phyloP scores from a whole-genome alignment of 2,113 vertebrate species.

The Pseudonaja textilis region DNA sequence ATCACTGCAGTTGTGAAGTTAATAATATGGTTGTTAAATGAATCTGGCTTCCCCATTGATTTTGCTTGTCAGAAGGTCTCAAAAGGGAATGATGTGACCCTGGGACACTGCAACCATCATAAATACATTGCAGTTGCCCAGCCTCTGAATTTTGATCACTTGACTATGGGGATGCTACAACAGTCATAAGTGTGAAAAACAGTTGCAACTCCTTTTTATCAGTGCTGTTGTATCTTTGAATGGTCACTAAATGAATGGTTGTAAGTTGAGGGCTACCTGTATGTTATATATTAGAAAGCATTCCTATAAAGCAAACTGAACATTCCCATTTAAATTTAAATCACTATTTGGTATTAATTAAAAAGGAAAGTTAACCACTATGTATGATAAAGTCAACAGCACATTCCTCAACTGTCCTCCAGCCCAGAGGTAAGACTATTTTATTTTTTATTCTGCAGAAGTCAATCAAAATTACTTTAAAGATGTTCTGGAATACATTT shows the following conservation, averaged over 20 bases:
- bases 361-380: neutral
- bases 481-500: neutral
- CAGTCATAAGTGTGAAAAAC: too few species aligned
- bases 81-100: neutral
- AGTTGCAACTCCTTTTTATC: too few species aligned
- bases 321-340: neutral
- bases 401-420: too few species aligned
- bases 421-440: neutral
- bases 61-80: neutral
- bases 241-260: too few species aligned
- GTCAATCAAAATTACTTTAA: neutral
- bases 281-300: neutral
- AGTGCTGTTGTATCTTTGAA: too few species aligned
- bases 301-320: neutral
- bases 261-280: too few species aligned
- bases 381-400: neutral
- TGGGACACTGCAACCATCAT: too few species aligned
- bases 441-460: neutral
- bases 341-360: neutral
- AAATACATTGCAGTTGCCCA: too few species aligned
- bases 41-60: neutral
- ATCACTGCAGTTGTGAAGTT: neutral
- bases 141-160: too few species aligned
- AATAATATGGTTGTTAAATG: neutral
- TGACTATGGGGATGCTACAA: too few species aligned